A percentile compares a stretch with the other conserved stretches of the same genome.
phyloP scores from a whole-genome alignment of 2,113 vertebrate species.

The Cnemophilus loriae region DNA sequence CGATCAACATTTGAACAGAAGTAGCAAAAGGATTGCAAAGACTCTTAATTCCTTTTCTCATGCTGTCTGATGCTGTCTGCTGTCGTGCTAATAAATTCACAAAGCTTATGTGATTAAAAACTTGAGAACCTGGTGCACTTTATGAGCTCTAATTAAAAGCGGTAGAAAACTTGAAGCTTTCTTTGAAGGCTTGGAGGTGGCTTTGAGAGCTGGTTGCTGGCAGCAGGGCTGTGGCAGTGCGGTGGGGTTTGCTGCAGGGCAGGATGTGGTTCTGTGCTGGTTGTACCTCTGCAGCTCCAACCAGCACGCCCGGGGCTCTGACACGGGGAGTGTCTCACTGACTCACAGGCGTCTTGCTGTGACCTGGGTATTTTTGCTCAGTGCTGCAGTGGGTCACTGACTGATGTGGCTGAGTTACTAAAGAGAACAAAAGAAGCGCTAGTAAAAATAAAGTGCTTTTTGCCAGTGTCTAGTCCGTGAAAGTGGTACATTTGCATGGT shows the following conservation, averaged over 20 bases:
- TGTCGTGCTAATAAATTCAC: slow-evolving; percentile 13
- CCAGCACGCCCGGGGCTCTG: not conserved
- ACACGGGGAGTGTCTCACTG: not conserved
- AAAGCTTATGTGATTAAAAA: not conserved
- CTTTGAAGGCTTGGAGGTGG: not conserved
- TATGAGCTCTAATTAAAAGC: not conserved
- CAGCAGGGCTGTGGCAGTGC: not conserved
- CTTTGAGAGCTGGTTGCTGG: not conserved
- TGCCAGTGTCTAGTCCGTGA: fast-evolving
- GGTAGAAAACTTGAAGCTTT: not conserved
- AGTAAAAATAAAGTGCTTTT: not conserved
- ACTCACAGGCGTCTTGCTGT: not conserved
- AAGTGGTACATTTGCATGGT: not conserved
- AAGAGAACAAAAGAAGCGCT: not conserved
- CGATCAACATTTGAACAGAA: not conserved
- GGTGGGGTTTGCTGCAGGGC: not conserved
- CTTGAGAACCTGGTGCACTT: not conserved
- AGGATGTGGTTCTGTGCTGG: slow-evolving; percentile 1
- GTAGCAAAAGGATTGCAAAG: slow-evolving; percentile 7
- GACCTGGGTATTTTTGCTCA: not conserved
- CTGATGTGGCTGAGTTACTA: not conserved
- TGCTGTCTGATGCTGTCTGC: slow-evolving; percentile 6
- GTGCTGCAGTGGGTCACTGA: not conserved
- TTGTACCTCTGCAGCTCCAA: not conserved
- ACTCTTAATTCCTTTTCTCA: not conserved